A percentile compares a stretch with the other conserved stretches of the same genome.
Conservation (phyloP, 2,888 invertebrate species). For the Hirtodrosophila cameraria region DNA sequence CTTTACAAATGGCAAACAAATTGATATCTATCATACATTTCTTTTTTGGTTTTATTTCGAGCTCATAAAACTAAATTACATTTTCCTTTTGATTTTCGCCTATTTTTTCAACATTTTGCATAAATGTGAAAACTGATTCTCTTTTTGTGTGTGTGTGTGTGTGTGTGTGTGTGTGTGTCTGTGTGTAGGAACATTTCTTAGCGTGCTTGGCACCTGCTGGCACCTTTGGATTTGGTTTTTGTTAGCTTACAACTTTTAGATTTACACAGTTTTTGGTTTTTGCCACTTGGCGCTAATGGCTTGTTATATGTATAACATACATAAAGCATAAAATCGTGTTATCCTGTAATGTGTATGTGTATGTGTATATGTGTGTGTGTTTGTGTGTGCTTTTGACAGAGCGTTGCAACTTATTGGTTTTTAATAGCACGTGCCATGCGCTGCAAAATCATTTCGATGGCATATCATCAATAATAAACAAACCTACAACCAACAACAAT, state of each 20-base stretch:
- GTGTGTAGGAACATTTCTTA: too few species aligned
- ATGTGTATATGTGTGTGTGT: not conserved
- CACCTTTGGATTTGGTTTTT: constrained; percentile 41
- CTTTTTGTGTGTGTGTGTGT: constrained; percentile 8
- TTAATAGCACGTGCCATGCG: constrained; percentile 63
- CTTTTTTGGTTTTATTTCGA: constrained; percentile 43
- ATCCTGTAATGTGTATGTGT: constrained; percentile 17
- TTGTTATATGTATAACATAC: constrained; percentile 28
- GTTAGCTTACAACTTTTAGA: constrained; percentile 21
- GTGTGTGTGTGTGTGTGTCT: constrained; percentile 15
- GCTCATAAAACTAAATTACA: constrained; percentile 72
- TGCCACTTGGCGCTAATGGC: constrained; percentile 49
- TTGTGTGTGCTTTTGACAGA: constrained; percentile 51
- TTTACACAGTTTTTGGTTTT: constrained; percentile 25
- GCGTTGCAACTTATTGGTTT: constrained; percentile 63
- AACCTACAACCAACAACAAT: not conserved
- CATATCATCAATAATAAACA: constrained; percentile 54
- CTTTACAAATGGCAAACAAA: constrained; percentile 53
- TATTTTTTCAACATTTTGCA: constrained; percentile 49
- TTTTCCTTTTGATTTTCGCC: constrained; percentile 49
- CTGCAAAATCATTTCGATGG: constrained; percentile 40
- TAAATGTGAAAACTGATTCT: constrained; percentile 36
- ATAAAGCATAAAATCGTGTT: constrained; percentile 60
- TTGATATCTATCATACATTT: constrained; percentile 47
- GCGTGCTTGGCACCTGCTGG: constrained; percentile 69